Evolutionary conservation across 2,888 invertebrate species (phyloP).

Genomic region (Clunio marinus): DNA sequence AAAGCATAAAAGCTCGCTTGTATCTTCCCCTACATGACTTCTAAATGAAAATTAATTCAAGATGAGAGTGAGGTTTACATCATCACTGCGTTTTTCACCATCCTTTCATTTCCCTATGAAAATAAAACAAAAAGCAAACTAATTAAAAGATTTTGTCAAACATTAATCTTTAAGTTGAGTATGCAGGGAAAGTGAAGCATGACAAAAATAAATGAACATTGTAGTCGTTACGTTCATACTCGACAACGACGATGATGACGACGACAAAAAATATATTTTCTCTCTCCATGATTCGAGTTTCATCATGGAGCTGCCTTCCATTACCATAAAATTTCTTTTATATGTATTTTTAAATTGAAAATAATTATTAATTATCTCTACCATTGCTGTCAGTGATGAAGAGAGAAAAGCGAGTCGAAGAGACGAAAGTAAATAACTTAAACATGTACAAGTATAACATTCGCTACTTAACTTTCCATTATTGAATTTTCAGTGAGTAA

Average conservation of each 20-base stretch:
- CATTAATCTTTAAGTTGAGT: constrained; percentile 13
- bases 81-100: background rate
- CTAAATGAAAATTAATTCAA: constrained; percentile 11
- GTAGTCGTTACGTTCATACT: too few relatives aligned
- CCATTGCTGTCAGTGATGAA: background rate
- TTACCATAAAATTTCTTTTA: constrained; percentile 5
- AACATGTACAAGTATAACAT: constrained; percentile 3
- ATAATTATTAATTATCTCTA: constrained; percentile 39
- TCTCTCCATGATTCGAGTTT: too few relatives aligned
- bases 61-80: background rate
- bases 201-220: constrained; percentile 16
- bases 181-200: background rate
- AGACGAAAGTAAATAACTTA: background rate
- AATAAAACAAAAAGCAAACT: constrained; percentile 20
- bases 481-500: constrained; percentile 7
- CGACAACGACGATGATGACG: background rate
- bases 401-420: too few relatives aligned
- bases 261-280: background rate
- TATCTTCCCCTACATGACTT: background rate
- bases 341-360: constrained; percentile 34
- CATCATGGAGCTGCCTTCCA: background rate
- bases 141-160: constrained; percentile 33
- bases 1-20: background rate
- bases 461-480: constrained; percentile 16
- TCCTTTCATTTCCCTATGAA: background rate